These are phyloP conservation scores for Eueremaeus valkanovi DNA, from an alignment of 2,888 invertebrate genomes.

Conservation along the genomic window DNA sequence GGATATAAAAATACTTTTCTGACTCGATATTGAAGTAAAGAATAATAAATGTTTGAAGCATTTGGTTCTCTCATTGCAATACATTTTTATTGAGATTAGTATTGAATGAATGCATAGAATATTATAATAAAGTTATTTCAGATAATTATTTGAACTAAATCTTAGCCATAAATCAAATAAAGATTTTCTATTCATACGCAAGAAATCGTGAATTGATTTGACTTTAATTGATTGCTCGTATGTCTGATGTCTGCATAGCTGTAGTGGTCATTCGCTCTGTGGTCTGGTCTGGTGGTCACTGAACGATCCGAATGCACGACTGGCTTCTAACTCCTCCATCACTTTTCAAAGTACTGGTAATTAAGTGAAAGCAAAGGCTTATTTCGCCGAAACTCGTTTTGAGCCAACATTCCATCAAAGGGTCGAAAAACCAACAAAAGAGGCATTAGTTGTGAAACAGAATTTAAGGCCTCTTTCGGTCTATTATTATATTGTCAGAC, in stretches of 20 bases:
- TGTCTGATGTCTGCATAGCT: slow-evolving; percentile 4
- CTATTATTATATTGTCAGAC: not conserved
- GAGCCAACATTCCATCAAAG: slow-evolving; percentile 22
- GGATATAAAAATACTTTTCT: not conserved
- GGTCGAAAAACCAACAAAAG: slow-evolving; percentile 23
- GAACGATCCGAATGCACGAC: not conserved
- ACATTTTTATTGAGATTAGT: not conserved
- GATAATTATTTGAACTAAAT: not conserved
- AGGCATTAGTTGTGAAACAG: not conserved
- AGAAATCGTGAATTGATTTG: not conserved
- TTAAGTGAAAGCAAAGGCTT: slow-evolving; percentile 23
- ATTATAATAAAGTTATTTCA: not conserved
- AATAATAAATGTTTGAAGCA: not conserved
- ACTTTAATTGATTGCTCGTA: not conserved
- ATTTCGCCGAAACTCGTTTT: not conserved
- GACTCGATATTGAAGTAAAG: not conserved
- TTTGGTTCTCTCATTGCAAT: not conserved
- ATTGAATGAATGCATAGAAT: not conserved
- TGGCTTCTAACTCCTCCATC: not conserved
- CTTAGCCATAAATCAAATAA: not conserved
- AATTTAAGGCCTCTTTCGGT: not conserved
- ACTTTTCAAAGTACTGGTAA: not conserved
- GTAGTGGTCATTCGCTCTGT: not conserved
- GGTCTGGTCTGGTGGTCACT: not conserved
- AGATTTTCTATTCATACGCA: no score